phyloP scores from a whole-genome alignment of 2,888 invertebrate species.

The Eulithis prunata region DNA sequence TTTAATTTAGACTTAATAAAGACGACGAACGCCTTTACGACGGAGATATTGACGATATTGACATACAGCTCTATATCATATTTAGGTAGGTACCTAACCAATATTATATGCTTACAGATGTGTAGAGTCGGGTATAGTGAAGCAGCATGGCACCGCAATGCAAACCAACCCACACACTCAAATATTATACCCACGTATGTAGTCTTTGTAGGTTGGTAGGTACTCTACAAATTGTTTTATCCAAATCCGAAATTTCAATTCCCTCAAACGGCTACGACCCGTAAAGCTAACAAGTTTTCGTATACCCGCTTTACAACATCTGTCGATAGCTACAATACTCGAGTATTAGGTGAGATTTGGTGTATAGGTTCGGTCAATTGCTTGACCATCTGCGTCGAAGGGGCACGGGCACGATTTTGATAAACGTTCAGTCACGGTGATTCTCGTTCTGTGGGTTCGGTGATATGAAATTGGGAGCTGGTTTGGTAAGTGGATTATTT shows the following conservation, averaged over 20 bases:
- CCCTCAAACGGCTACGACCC: slow-evolving; percentile 19
- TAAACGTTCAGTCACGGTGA: slow-evolving; percentile 60
- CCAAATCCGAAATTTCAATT: slow-evolving; percentile 27
- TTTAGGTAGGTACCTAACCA: too few species aligned
- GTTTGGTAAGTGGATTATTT: not conserved
- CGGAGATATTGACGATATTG: too few species aligned
- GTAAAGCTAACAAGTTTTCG: slow-evolving; percentile 33
- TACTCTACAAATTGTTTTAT: slow-evolving; percentile 19
- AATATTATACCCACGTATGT: not conserved
- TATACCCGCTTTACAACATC: slow-evolving; percentile 29
- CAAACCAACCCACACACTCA: not conserved
- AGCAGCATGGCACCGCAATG: too few species aligned
- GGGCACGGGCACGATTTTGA: slow-evolving; percentile 51
- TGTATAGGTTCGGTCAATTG: slow-evolving; percentile 71
- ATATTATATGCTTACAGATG: too few species aligned
- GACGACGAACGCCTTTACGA: too few species aligned
- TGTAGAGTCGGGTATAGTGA: too few species aligned
- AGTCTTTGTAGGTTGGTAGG: not conserved
- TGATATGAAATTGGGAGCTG: slow-evolving; percentile 17
- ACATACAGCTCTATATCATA: too few species aligned
- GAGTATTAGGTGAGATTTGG: slow-evolving; percentile 70
- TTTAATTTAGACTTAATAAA: too few species aligned
- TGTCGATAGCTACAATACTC: slow-evolving; percentile 36
- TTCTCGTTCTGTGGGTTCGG: slow-evolving; percentile 38
- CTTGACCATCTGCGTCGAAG: slow-evolving; percentile 72